Evolutionary conservation across 1,140 invertebrate species (phyloP).

Genomic region (Heliothis virescens): DNA sequence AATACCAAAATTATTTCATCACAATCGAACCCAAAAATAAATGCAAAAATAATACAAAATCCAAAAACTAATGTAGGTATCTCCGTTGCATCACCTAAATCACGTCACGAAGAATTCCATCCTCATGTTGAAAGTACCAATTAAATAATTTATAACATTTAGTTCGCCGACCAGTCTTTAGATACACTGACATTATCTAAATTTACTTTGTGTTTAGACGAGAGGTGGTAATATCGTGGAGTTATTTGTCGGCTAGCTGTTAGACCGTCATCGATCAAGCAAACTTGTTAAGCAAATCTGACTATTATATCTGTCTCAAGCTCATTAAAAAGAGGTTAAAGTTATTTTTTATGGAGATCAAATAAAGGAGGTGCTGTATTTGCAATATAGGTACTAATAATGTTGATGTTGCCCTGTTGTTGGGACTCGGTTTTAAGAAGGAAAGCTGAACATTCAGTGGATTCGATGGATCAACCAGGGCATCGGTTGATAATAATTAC

Average conservation of each 20-base stretch:
- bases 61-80: background rate
- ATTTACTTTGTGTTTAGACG: slow-evolving; percentile 37
- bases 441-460: too few relatives aligned
- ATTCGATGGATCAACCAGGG: too few relatives aligned
- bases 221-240: slow-evolving; percentile 32
- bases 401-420: too few relatives aligned
- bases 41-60: too few relatives aligned
- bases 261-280: slow-evolving; percentile 18
- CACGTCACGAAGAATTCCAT: slow-evolving; percentile 4
- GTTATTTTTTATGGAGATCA: background rate
- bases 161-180: slow-evolving; percentile 4
- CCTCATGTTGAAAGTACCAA: slow-evolving; percentile 31
- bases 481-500: too few relatives aligned
- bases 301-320: slow-evolving; percentile 5
- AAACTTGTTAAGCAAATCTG: slow-evolving; percentile 13
- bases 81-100: background rate
- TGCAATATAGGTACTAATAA: too few relatives aligned
- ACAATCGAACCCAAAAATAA: background rate
- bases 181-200: slow-evolving; percentile 40
- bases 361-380: too few relatives aligned
- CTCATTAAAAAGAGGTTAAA: slow-evolving; percentile 23
- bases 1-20: background rate
- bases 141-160: slow-evolving; percentile 43
- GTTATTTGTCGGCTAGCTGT: slow-evolving; percentile 34
- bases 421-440: too few relatives aligned